Conservation (phyloP, 2,113 vertebrate species). For the Amphilophus citrinellus region DNA sequence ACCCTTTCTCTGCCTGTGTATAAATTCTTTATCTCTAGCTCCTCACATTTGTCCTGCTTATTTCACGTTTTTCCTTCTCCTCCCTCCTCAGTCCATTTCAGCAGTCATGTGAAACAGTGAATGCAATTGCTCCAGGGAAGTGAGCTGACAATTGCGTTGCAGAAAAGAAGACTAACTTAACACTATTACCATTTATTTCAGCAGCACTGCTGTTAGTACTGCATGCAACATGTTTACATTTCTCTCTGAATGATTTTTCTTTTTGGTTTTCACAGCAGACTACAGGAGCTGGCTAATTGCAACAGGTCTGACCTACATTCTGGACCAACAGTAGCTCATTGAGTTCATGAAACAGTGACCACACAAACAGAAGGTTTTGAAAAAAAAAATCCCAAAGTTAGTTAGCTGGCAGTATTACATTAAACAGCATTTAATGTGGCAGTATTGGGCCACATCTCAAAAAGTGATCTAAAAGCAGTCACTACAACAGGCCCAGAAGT, state of each 20-base stretch:
- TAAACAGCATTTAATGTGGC: neutral
- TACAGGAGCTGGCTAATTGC: conserved; percentile 25
- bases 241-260: neutral
- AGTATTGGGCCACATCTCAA: neutral
- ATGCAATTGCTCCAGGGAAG: conserved; percentile 41
- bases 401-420: neutral
- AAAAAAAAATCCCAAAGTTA: neutral
- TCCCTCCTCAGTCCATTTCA: conserved; percentile 28
- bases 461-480: neutral
- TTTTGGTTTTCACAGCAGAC: conserved; percentile 8
- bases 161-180: conserved; percentile 16
- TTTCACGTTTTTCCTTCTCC: conserved; percentile 5
- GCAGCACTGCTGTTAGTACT: neutral
- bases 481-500: neutral
- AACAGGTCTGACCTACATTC: conserved; percentile 62
- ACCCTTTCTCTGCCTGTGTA: neutral
- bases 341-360: conserved; percentile 9
- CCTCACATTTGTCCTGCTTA: conserved; percentile 22
- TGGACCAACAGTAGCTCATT: conserved; percentile 35
- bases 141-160: neutral
- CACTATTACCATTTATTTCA: neutral
- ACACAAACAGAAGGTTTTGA: neutral
- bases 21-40: conserved; percentile 7
- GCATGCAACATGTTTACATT: conserved; percentile 6
- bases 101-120: conserved; percentile 55